A percentile compares a stretch with the other conserved stretches of the same genome.
These are phyloP conservation scores for Chaetodon trifasciatus DNA, from an alignment of 2,797 vertebrate species.

Conservation along the genomic window DNA sequence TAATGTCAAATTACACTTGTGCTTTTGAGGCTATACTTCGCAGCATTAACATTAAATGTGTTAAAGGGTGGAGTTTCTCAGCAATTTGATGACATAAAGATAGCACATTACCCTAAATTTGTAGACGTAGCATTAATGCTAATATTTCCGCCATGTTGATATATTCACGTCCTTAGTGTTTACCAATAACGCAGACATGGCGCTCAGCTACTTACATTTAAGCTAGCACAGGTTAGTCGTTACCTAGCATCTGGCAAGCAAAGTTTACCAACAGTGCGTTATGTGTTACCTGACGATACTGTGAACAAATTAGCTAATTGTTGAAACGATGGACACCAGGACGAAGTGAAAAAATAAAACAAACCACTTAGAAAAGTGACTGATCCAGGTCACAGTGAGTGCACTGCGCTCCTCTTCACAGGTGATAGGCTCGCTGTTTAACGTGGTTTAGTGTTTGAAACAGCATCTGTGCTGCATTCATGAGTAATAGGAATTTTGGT, in stretches of 20 bases:
- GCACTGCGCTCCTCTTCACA: not conserved
- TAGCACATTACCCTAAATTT: not conserved
- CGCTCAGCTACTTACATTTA: not conserved
- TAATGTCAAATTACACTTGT: not conserved
- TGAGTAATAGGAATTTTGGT: not conserved
- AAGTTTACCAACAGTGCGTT: not conserved
- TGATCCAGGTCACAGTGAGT: not conserved
- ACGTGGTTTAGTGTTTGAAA: not conserved
- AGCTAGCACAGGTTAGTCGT: no score
- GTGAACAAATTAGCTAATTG: not conserved
- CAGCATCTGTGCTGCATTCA: conserved; percentile 17
- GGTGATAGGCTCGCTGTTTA: not conserved
- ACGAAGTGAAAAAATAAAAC: not conserved
- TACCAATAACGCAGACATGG: no score
- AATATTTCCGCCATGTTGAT: not conserved
- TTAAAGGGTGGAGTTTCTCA: not conserved
- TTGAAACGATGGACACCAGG: not conserved
- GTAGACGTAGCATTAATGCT: not conserved
- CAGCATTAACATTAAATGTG: not conserved
- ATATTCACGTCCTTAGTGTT: not conserved
- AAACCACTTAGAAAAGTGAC: not conserved
- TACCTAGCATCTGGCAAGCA: not conserved
- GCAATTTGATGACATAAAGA: not conserved
- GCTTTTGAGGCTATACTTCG: not conserved
- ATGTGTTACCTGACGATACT: no score